A percentile compares a stretch with the other conserved stretches of the same genome.
Conservation (phyloP, 1,140 invertebrate genomes). For the Spodoptera litura region DNA sequence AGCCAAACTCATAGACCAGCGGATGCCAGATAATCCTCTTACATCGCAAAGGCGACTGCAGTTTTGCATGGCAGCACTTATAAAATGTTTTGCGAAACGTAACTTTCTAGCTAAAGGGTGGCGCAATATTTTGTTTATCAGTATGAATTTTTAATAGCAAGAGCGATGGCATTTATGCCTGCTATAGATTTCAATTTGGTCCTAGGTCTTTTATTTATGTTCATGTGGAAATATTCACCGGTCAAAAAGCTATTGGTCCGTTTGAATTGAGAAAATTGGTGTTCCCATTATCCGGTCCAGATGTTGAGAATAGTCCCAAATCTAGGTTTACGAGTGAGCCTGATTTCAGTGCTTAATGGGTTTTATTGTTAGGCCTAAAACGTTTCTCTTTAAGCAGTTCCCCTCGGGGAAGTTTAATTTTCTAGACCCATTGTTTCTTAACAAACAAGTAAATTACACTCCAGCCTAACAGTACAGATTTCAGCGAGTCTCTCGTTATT, state of each 20-base stretch:
- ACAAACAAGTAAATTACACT: constrained; percentile 4
- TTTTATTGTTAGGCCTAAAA: constrained; percentile 39
- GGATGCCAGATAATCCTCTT: constrained; percentile 7
- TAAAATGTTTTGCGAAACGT: neutral
- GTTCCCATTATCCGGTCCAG: constrained; percentile 3
- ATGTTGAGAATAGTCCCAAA: constrained; percentile 28
- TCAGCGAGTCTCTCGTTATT: constrained; percentile 3
- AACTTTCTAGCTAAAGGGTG: neutral
- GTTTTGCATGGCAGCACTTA: neutral
- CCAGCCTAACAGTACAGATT: neutral
- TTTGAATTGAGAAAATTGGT: neutral
- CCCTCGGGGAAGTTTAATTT: constrained; percentile 28
- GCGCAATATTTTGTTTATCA: neutral
- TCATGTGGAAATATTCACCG: too few species aligned
- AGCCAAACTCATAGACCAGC: neutral
- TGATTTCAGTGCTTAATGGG: constrained; percentile 32
- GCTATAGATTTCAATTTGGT: neutral
- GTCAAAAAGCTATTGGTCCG: constrained; percentile 2
- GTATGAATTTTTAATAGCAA: neutral
- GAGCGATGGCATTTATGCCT: too few species aligned
- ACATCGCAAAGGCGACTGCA: neutral
- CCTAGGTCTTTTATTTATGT: too few species aligned
- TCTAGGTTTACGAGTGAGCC: constrained; percentile 21
- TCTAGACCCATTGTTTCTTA: constrained; percentile 28
- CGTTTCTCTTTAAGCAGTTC: constrained; percentile 20